Base-by-base conservation (phyloP, 2,888 invertebrate genomes). In the Siphonodentalium dalli region DNA sequence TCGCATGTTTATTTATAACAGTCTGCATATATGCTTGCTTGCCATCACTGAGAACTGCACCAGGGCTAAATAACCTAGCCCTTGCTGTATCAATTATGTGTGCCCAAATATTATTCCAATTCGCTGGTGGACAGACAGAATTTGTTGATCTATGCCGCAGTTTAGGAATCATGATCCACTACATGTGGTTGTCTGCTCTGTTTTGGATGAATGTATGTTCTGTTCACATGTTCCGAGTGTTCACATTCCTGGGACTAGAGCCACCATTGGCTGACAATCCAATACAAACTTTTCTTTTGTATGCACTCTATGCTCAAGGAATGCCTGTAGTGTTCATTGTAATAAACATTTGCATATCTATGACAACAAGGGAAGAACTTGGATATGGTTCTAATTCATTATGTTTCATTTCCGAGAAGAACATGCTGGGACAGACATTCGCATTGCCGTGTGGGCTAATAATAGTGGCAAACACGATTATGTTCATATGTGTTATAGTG, bases 191-290 rank as follows among this genome's bases (percentile, higher is more conserved):
- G 4, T 33, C 40, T 20, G 23, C 52, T 6, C 15, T 58, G 28
- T 52, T 58, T 34, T 61, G 61, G 61, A 61, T 58, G 61, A 58
- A 61, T 15, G 35, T 52, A 7, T 61, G 61, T 21, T 51, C 58
- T 0, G 45, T 48, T 28, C 57, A 61, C 33, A 43, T 55, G 42
- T 53, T 33, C 13, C 27, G 46, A 8, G 42, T 49, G 2, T 42
- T 61, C 33, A 18, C 44, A 9, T 13, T 33, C 7, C 28, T 31
- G 2, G 27, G 38, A 8, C n/a, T n/a, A n/a, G n/a, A n/a, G n/a
- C n/a, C n/a, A n/a, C n/a, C n/a, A n/a, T n/a, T n/a, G n/a, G n/a
- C n/a, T n/a, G n/a, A n/a, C n/a, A n/a, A n/a, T n/a, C n/a, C n/a
- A n/a, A 27, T 18, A 23, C 52, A 55, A 27, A 45, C 33, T 18